Evolutionary conservation across 2,797 vertebrate genomes (phyloP), one percentile per base, ranked within the genome.

Genomic region (Manis javanica): DNA sequence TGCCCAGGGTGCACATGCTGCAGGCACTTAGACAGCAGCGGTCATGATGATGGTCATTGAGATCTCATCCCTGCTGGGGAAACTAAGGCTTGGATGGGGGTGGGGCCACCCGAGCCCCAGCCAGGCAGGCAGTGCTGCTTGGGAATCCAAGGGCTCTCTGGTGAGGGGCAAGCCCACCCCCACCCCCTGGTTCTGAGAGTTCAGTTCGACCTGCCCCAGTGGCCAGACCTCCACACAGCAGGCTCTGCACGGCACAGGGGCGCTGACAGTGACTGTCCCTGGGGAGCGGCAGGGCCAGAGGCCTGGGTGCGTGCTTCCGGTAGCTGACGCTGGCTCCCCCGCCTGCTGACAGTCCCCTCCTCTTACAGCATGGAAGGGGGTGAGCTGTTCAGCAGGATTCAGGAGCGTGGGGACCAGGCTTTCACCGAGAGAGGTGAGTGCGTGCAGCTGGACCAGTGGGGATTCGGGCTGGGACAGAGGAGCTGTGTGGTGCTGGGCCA

Each of bases 301-400:
- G 57, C 39, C 61, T 19, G 29, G 39, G 11, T 13, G 69, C 19
- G 0, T 7, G 46, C 46, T 37, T 34, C 0, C 11, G 91, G n/a
- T 42, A 59, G n/a, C 16, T 31, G 34, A 37, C 1, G 5, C 66
- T 39, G 14, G 49, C 26, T 26, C 18, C 7, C 26, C 24, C 63
- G 2, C 29, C 46, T 55, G 24, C 74, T 90, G 24, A 74, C 29
- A 57, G 68, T 49, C 18, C 14, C 71, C 95, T 95, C 98, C 83
- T 98, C 81, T 98, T 97, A 90, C 97, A 99, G 99, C 97, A 99
- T 99, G 99, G 99, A 99, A 97, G 99, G 99, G 46, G 99, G 99
- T 94, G 99, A 99, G 98, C 98, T 99, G 94, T 99, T 99, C 95
- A 99, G 98, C 98, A 98, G 99, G 88, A 99, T 99, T 98, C 99